Conservation (phyloP, 2,888 invertebrate species). For the Steromphala cineraria region DNA sequence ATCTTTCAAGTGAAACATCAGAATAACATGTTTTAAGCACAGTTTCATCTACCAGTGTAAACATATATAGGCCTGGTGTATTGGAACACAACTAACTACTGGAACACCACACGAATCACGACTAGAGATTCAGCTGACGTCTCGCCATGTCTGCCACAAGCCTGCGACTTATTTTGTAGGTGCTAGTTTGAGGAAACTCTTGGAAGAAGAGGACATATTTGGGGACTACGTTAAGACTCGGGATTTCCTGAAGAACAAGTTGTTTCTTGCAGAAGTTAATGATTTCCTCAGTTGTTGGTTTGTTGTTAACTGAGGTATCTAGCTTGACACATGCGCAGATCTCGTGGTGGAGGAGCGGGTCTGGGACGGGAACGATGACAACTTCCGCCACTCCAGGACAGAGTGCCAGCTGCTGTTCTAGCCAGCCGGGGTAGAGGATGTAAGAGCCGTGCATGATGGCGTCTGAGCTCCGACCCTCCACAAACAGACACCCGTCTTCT, state of each 20-base stretch:
- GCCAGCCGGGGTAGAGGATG: conserved; percentile 39
- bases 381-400: conserved; percentile 28
- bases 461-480: conserved; percentile 36
- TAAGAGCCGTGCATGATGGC: conserved; percentile 34
- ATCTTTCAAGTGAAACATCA: too few relatives aligned
- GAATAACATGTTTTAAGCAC: too few relatives aligned
- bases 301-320: background rate
- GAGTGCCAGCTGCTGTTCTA: conserved; percentile 30
- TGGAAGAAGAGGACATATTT: conserved; percentile 34
- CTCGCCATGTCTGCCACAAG: background rate
- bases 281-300: background rate
- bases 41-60: too few relatives aligned
- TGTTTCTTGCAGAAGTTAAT: background rate
- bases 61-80: too few relatives aligned
- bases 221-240: conserved; percentile 34
- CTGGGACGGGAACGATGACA: conserved; percentile 38
- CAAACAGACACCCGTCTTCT: conserved; percentile 24
- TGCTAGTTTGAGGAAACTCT: conserved; percentile 28
- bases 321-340: conserved; percentile 40
- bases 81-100: too few relatives aligned
- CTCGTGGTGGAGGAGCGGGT: conserved; percentile 33
- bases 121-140: background rate
- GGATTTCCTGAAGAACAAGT: background rate
- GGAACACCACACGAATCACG: too few relatives aligned
- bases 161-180: conserved; percentile 34